Conservation (phyloP, 2,888 invertebrate species). For the Metellina segmentata region DNA sequence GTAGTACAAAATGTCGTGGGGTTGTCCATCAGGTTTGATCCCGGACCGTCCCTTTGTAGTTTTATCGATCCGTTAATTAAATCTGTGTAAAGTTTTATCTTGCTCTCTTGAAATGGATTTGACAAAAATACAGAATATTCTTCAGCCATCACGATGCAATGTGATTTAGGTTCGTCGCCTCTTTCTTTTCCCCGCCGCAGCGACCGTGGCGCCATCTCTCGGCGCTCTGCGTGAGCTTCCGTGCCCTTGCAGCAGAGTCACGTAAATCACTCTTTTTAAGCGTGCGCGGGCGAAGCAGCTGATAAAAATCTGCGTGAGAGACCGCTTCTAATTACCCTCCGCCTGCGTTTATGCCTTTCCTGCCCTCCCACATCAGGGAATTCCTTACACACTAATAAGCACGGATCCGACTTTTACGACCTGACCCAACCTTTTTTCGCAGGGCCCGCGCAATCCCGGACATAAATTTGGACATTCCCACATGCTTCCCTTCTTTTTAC, state of each 20-base stretch:
- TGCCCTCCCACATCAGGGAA: neutral
- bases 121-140: too few relatives aligned
- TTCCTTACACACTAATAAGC: conserved; percentile 56
- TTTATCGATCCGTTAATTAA: too few relatives aligned
- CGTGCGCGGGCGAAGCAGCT: too few relatives aligned
- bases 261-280: too few relatives aligned
- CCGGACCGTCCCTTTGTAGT: too few relatives aligned
- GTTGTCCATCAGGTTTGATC: too few relatives aligned
- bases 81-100: too few relatives aligned
- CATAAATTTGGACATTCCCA: conserved; percentile 41
- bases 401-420: conserved; percentile 35
- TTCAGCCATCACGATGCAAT: too few relatives aligned
- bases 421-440: neutral
- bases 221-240: neutral
- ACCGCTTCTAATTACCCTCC: conserved; percentile 10
- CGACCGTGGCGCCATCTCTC: neutral
- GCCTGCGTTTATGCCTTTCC: neutral
- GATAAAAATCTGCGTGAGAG: neutral
- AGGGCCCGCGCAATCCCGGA: conserved; percentile 17
- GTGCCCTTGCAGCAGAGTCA: neutral
- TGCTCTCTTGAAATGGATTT: too few relatives aligned
- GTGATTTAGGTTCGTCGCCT: too few relatives aligned
- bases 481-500: conserved; percentile 33
- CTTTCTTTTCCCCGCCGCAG: too few relatives aligned
- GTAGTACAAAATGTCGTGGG: too few relatives aligned